Conservation (phyloP, 2,113 vertebrate genomes). For the Merops nubicus region DNA sequence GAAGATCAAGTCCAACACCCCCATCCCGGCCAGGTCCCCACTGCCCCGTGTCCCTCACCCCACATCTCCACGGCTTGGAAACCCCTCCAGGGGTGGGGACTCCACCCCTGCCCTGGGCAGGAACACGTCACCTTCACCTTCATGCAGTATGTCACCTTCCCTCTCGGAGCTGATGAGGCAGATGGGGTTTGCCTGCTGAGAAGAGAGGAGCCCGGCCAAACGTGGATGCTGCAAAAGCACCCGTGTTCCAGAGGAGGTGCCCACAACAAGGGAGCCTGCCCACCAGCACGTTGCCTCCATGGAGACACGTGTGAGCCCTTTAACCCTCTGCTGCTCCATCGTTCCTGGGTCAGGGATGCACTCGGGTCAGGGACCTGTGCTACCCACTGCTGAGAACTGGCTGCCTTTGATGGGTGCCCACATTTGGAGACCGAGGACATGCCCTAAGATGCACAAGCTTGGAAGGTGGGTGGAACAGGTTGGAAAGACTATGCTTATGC, state of each 20-base stretch:
- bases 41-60: too few species aligned
- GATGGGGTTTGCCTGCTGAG: background rate
- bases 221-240: background rate
- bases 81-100: background rate
- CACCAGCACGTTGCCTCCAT: fast-evolving
- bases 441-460: background rate
- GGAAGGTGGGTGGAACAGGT: background rate
- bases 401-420: too few species aligned
- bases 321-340: background rate
- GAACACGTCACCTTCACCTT: background rate
- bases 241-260: fast-evolving
- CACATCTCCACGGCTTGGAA: too few species aligned
- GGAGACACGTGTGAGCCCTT: background rate
- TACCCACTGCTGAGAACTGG: background rate
- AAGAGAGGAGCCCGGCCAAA: too few species aligned
- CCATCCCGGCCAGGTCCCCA: too few species aligned
- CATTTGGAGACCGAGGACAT: fast-evolving
- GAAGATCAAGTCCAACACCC: too few species aligned
- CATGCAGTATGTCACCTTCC: background rate
- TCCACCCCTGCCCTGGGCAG: background rate
- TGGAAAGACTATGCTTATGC: background rate
- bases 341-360: fast-evolving
- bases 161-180: background rate
- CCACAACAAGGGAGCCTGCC: fast-evolving
- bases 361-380: fast-evolving